These are phyloP conservation scores for Wasmannia auropunctata DNA, from an alignment of 1,140 invertebrate species.

Conservation along the genomic window DNA sequence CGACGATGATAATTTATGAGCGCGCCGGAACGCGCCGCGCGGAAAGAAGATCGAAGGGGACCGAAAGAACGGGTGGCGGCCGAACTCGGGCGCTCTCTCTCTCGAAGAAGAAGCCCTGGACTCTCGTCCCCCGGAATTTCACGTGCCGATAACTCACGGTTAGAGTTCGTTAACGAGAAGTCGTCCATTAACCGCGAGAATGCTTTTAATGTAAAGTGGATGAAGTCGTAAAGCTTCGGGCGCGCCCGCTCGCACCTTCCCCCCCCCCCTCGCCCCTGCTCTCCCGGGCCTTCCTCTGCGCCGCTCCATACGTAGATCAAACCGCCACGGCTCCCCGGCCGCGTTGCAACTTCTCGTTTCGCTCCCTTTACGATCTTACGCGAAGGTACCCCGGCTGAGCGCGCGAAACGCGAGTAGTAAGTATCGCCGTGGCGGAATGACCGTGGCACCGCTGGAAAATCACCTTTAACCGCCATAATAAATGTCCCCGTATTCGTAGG, in stretches of 20 bases:
- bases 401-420: slow-evolving; percentile 49
- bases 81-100: too few species aligned
- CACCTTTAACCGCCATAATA: slow-evolving; percentile 53
- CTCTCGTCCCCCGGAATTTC: slow-evolving; percentile 61
- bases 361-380: slow-evolving; percentile 73
- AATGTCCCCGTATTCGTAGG: slow-evolving; percentile 21
- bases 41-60: slow-evolving; percentile 70
- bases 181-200: slow-evolving; percentile 76
- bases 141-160: slow-evolving; percentile 67
- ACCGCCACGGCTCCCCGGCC: slow-evolving; percentile 49
- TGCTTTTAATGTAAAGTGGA: slow-evolving; percentile 76
- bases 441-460: slow-evolving; percentile 37
- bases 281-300: too few species aligned
- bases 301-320: slow-evolving; percentile 68
- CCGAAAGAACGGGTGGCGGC: slow-evolving; percentile 12
- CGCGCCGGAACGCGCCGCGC: slow-evolving; percentile 16
- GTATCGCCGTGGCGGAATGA: slow-evolving; percentile 59
- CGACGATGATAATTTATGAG: slow-evolving; percentile 67
- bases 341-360: slow-evolving; percentile 57
- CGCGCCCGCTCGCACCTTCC: slow-evolving; percentile 21
- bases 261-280: too few species aligned
- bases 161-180: slow-evolving; percentile 71
- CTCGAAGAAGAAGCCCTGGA: neutral
- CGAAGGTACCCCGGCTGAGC: slow-evolving; percentile 6
- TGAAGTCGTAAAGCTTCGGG: slow-evolving; percentile 72